Conservation (phyloP, 2,888 invertebrate genomes). For the Drosophila anomelani region DNA sequence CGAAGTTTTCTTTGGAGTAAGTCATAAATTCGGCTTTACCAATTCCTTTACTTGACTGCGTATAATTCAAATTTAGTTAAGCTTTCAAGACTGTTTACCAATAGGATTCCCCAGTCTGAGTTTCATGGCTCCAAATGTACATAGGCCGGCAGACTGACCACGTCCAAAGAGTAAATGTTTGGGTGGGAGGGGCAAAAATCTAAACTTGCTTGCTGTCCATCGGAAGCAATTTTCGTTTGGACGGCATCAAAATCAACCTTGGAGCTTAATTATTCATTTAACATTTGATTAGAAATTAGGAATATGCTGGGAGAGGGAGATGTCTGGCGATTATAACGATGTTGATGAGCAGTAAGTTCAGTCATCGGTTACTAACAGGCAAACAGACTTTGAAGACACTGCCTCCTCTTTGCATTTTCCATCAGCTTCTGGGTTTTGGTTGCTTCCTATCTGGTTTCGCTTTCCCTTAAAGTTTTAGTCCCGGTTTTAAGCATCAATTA, state of each 20-base stretch:
- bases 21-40: constrained; percentile 2
- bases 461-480: background rate
- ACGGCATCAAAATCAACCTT: constrained; percentile 8
- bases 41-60: constrained; percentile 5
- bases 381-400: constrained; percentile 34
- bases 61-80: constrained; percentile 27
- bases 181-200: background rate
- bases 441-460: constrained; percentile 1
- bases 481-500: constrained; percentile 1
- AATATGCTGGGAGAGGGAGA: constrained; percentile 5
- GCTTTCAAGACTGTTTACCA: constrained; percentile 17
- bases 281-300: constrained; percentile 49
- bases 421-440: background rate
- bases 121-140: background rate
- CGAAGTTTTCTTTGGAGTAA: background rate
- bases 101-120: constrained; percentile 11
- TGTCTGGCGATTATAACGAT: constrained; percentile 29
- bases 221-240: constrained; percentile 29
- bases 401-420: background rate
- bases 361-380: constrained; percentile 51
- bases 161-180: background rate
- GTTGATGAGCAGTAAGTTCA: constrained; percentile 34
- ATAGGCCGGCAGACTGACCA: constrained; percentile 11
- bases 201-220: background rate
- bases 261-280: constrained; percentile 48